Base-by-base conservation (phyloP, 2,797 vertebrate genomes). In the Sus cebifrons region DNA sequence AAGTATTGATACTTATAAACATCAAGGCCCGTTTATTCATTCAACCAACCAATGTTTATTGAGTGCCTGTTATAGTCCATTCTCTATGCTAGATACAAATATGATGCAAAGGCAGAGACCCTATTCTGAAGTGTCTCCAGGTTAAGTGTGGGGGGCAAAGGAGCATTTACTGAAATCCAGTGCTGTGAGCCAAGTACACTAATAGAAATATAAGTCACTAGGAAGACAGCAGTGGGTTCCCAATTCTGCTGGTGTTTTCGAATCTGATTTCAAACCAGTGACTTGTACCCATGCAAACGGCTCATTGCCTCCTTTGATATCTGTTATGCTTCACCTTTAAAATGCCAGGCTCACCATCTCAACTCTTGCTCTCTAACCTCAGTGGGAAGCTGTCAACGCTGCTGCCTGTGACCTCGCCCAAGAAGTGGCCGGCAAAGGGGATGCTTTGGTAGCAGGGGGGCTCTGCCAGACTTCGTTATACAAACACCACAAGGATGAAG, bases 401-500 rank as follows among this genome's bases (percentile, higher is more conserved):
- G 98, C 99, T 0, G 99, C 99, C 4, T 99, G 99, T 95, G 99
- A 99, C 96, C 98, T 99, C 71, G 99, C 99, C 97, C 97, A 98
- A 92, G 98, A 99, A 92, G 99, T 99, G 68, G 99, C 99, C 52
- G 93, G 97, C 25, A 98, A 99, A 97, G 99, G 99, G 0, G 98
- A 99, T 6, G 99, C 99, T 49, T 96, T 99, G 98, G 99, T 99
- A 95, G 99, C 99, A 0, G 99, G 99, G 0, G 99, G 99, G 1
- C 98, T 99, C 93, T 99, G 99, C 58, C 99, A 99, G 98, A 99
- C 99, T 0, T 99, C 99, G 1, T 96, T 99, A 0, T 99, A 99
- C 98, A 98, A 99, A 85, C 99, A 99, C 97, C 98, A 98, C 97
- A 99, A 99, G 98, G 99, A 99, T 17, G 97, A 99, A 98, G n/a